phyloP scores from a whole-genome alignment of 2,113 vertebrate species.

The Ammodramus savannarum region DNA sequence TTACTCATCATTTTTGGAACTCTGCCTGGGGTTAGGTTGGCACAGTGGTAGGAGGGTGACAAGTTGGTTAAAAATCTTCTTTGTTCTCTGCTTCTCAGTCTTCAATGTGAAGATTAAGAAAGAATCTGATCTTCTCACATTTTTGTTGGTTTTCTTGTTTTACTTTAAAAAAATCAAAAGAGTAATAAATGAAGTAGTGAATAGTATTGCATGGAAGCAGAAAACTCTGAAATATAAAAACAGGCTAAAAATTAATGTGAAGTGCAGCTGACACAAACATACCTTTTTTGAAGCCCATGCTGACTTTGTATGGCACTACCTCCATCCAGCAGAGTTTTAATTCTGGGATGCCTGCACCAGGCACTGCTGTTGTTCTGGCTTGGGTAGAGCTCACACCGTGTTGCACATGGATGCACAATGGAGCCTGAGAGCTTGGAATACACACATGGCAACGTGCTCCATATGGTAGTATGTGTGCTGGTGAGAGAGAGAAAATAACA shows the following conservation, averaged over 20 bases:
- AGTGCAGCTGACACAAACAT: background rate
- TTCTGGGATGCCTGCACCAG: background rate
- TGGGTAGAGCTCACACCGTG: background rate
- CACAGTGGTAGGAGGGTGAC: background rate
- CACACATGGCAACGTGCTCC: background rate
- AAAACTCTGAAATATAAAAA: background rate
- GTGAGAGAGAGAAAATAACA: background rate
- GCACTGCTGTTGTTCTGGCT: background rate
- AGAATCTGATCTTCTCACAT: background rate
- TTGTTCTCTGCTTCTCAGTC: background rate
- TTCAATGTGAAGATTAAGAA: background rate
- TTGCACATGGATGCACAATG: fast-evolving
- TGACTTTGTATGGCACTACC: background rate
- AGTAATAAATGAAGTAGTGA: background rate
- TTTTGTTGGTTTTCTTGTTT: background rate
- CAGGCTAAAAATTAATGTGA: background rate
- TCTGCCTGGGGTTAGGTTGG: background rate
- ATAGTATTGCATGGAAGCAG: background rate
- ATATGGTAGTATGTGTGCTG: background rate
- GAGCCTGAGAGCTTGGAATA: background rate
- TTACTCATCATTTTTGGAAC: background rate
- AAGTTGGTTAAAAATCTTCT: background rate
- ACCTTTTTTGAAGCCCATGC: background rate
- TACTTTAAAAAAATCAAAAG: background rate
- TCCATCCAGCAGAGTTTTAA: background rate